Base-by-base conservation (phyloP, 2,888 invertebrate species). In the Amphiduros pacificus region DNA sequence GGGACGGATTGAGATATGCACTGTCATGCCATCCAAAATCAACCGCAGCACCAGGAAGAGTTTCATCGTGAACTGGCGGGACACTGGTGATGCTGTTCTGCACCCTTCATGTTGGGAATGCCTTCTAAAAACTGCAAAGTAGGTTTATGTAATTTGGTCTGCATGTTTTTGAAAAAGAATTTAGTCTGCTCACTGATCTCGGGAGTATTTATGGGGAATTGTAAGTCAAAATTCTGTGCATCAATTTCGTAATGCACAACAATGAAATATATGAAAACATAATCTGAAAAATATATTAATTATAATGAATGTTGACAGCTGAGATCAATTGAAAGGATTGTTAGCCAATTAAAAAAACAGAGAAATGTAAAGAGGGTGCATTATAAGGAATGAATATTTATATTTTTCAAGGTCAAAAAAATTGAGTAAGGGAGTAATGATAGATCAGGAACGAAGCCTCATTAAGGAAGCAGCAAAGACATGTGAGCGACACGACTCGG, bases 381-480 rank as follows among this genome's bases (percentile, higher is more conserved):
- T n/a, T n/a, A n/a, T n/a, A n/a, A n/a, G n/a, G n/a, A n/a, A n/a
- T n/a, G n/a, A n/a, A n/a, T n/a, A 36, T 36, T 36, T 11, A 36
- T 11, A 11, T 14, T 14, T 4, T 41, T 22, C 22, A 2, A 20
- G 41, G 3, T 41, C 11, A 20, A 41, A 22, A 3, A 50, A 50
- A 4, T 11, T 2, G 11, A 3, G 17, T 3, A 20, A 17, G 9
- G 9, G 31, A 2, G 26, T 36, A 24, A 20, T 62, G 57, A 51
- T 22, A 28, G 40, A 58, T 11, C 40, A 66, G 55, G 75, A 75
- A 53, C 71, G 68, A 53, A 54, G 52, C 14, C 61, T 73, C 54
- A 60, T 75, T 5, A 71, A 69, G 31, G 70, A 71, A 49, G 77
- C 77, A 4, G 64, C 64, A 11, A 72, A 76, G 53, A 75, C 77